Percentiles rank a stretch among this genome's conserved stretches.
Conservation (phyloP, 1,140 invertebrate genomes). For the roundworm (Caenorhabditis elegans) region WBcel235 BX284605.5:5178501-5179000, state of each 20-base stretch:
- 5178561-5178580: slow-evolving; percentile 33
- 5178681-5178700: background rate
- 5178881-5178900: slow-evolving; percentile 34
- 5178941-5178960: no score
- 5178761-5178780: slow-evolving; percentile 4
- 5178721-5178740: background rate
- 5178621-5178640: slow-evolving; percentile 8
- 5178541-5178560: slow-evolving; percentile 31
- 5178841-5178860: slow-evolving; percentile 73
- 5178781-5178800: slow-evolving; percentile 71
- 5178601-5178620: background rate
- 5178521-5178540: background rate
- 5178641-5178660: background rate
- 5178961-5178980: no score
- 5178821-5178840: slow-evolving; percentile 74
- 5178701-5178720: slow-evolving; percentile 14
- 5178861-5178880: slow-evolving; percentile 76
- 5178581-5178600: slow-evolving; percentile 27
- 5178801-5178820: slow-evolving; percentile 74
- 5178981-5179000: no score
- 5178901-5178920: background rate
- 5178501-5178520: background rate
- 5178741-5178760: background rate
- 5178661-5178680: slow-evolving; percentile 31
- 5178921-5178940: no score